Conservation (phyloP, 1,140 invertebrate species). For the Goniozus legneri region DNA sequence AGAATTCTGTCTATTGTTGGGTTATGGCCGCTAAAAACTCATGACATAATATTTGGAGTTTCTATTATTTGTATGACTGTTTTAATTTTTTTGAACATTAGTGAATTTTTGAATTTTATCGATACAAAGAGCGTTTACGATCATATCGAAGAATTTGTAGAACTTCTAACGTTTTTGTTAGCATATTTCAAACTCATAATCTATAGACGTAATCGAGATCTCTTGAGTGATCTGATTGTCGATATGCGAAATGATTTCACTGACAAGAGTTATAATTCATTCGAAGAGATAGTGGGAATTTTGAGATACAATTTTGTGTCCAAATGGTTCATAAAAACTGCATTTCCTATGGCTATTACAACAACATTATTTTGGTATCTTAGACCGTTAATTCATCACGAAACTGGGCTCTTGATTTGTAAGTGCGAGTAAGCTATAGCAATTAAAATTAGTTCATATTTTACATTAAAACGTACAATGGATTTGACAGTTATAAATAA, state of each 20-base stretch:
- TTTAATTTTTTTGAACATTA: not conserved
- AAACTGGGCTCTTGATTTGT: not conserved
- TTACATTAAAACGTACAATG: not conserved
- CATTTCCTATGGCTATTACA: not conserved
- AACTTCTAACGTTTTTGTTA: not conserved
- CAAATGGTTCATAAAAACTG: not conserved
- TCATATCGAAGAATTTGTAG: not conserved
- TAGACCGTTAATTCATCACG: not conserved
- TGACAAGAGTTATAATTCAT: not conserved
- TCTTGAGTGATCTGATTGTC: not conserved
- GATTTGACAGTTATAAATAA: not conserved
- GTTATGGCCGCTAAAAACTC: not conserved
- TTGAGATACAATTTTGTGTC: not conserved
- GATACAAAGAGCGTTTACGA: not conserved
- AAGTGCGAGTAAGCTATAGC: not conserved
- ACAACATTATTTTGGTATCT: not conserved
- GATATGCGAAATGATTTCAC: not conserved
- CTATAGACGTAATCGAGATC: not conserved
- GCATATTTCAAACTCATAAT: not conserved
- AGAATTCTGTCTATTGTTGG: not conserved
- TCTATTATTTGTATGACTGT: not conserved
- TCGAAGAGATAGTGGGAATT: not conserved
- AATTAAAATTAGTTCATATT: not conserved
- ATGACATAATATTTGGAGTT: not conserved
- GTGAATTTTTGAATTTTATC: not conserved